Evolutionary conservation across 64 coral and sea anemone genomes (phyloP).

Genomic region (Dendronephthya gigantea): DNA sequence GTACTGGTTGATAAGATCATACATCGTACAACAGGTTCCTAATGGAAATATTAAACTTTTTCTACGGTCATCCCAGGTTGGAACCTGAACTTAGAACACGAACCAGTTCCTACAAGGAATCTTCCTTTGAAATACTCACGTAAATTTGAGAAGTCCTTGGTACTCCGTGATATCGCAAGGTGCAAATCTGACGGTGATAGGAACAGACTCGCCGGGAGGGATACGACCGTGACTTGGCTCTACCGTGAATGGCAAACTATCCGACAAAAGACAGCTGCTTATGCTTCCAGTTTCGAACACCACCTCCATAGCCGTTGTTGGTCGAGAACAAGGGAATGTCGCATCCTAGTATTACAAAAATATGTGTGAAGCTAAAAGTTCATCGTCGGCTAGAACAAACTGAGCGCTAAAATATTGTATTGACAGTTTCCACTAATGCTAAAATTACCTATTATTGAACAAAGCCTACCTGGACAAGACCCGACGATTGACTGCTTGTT

Average conservation of each 20-base stretch:
- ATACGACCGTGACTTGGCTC: conserved; percentile 75
- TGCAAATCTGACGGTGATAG: conserved; percentile 63
- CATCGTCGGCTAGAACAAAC: neutral
- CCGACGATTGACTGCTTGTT: neutral
- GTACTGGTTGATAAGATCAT: no score
- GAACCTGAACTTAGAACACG: no score
- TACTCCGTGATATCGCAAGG: conserved; percentile 85
- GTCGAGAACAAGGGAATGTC: conserved; percentile 38
- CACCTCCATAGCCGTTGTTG: conserved; percentile 59
- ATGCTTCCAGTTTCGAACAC: conserved; percentile 78
- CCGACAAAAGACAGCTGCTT: conserved; percentile 59
- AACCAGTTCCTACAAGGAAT: neutral
- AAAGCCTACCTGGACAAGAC: neutral
- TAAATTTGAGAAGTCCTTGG: conserved; percentile 46
- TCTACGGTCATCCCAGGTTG: no score
- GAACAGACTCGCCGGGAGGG: conserved; percentile 56
- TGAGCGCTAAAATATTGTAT: neutral
- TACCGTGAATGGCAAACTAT: conserved; percentile 74
- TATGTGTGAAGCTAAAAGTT: no score
- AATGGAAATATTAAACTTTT: no score
- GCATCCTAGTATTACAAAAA: neutral
- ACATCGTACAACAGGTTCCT: no score
- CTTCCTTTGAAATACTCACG: conserved; percentile 23
- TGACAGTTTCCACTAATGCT: neutral
- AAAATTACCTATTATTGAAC: neutral